Evolutionary conservation across 2,888 invertebrate species (phyloP), one percentile per base, ranked within the genome.

Genomic region (Sinhomidia bicolor): DNA sequence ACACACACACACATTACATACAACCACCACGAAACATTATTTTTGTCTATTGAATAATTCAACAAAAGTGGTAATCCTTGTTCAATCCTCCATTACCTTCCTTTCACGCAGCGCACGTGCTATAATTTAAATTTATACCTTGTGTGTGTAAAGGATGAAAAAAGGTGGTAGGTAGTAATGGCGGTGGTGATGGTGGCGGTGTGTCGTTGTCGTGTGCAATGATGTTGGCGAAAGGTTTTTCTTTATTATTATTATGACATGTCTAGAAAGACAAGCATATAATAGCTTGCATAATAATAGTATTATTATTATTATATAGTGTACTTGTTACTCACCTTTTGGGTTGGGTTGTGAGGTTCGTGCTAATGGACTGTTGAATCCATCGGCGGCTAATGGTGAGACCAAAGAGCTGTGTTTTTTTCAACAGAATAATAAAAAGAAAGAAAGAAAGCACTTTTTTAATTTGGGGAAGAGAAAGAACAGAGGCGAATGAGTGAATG

Each of bases 331-430:
- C n/a, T 71, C 10, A 44, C 26, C 17, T 17, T 32, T 0, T 91
- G 90, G 88, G 26, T 68, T 20, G n/a, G 89, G 90, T 23, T 90
- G 91, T 29, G 60, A 20, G 60, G 90, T 85, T 29, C 80, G 32
- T 41, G 89, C 89, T 71, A 88, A 57, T 81, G 92, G 92, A 83
- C 91, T 91, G 85, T 92, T 92, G 82, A 91, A 91, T 65, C 92
- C 91, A 80, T 80, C 83, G 20, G 90, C 71, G 44, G 91, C 90
- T 20, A 92, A 81, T 60, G 92, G 91, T 36, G 90, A 84, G 17
- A 92, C 91, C 60, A 89, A 44, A 17, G 91, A 83, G 32, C 90
- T 91, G 36, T 78, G n/a, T 65, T 20, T 3, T 17, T 23, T 23
- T 1, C 6, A 12, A 26, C 12, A 41, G 26, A 9, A 23, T 4